These are phyloP conservation scores for Nothura maculosa DNA, from an alignment of 2,797 vertebrate species.

Conservation along the genomic window DNA sequence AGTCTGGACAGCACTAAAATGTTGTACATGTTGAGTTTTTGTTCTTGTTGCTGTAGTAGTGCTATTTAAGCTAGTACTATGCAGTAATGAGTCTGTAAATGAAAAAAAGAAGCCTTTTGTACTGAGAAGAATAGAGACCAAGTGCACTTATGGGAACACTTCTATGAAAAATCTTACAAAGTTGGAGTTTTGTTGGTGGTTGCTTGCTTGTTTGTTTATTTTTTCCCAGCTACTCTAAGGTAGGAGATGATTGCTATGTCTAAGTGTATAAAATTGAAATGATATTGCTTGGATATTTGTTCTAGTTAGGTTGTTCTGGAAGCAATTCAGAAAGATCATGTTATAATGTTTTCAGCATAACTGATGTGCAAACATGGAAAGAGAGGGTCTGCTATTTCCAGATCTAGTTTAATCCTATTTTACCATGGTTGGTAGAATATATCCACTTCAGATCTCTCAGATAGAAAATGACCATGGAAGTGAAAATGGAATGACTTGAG, in stretches of 20 bases:
- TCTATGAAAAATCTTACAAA: background rate
- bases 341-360: background rate
- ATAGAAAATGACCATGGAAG: background rate
- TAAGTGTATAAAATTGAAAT: background rate
- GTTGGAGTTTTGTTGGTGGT: background rate
- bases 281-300: background rate
- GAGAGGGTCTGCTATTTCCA: background rate
- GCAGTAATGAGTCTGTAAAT: background rate
- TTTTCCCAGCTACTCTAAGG: background rate
- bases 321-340: background rate
- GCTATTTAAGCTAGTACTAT: background rate
- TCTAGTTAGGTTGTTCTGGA: background rate
- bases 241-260: background rate
- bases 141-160: background rate
- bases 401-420: background rate
- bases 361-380: background rate
- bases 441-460: background rate
- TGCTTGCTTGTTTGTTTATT: background rate
- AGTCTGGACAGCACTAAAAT: background rate
- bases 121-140: background rate
- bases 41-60: background rate
- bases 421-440: background rate
- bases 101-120: background rate
- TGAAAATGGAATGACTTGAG: background rate
- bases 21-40: background rate